Evolutionary conservation across 1,140 invertebrate species (phyloP).

Genomic region (Atta cephalotes): DNA sequence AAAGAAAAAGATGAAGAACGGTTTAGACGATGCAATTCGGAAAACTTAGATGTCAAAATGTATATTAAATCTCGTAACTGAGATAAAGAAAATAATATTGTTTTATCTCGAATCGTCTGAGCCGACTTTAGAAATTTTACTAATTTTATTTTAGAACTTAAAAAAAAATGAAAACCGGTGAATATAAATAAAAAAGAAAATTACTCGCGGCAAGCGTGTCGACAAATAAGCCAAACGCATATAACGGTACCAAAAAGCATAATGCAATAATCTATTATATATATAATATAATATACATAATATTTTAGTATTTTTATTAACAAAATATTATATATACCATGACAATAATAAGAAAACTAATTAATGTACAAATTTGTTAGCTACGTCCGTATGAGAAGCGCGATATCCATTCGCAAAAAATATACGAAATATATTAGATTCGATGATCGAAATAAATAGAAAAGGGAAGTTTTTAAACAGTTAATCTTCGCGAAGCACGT

Average conservation of each 20-base stretch:
- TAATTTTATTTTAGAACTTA: conserved; percentile 35
- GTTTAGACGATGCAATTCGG: conserved; percentile 23
- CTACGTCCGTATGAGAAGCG: conserved; percentile 80
- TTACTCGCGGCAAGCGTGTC: conserved; percentile 57
- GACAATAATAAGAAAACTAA: conserved; percentile 86
- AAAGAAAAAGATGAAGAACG: conserved; percentile 25
- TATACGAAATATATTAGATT: conserved; percentile 29
- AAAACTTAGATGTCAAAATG: background rate
- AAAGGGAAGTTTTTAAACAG: background rate
- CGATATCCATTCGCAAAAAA: conserved; percentile 68
- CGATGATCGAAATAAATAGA: conserved; percentile 17
- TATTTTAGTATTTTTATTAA: conserved; percentile 87
- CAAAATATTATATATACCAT: conserved; percentile 85
- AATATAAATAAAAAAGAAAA: conserved; percentile 52
- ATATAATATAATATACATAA: conserved; percentile 85
- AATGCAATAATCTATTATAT: conserved; percentile 87
- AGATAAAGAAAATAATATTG: background rate
- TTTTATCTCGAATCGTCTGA: conserved; percentile 35
- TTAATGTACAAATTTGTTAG: conserved; percentile 87
- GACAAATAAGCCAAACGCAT: conserved; percentile 80
- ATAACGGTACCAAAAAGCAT: conserved; percentile 87
- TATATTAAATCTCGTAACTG: conserved; percentile 19
- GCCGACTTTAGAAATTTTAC: conserved; percentile 33
- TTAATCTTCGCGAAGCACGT: conserved; percentile 10
- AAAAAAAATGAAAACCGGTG: conserved; percentile 22